phyloP scores from a whole-genome alignment of 2,888 invertebrate species.

The Melanostoma mellinum region DNA sequence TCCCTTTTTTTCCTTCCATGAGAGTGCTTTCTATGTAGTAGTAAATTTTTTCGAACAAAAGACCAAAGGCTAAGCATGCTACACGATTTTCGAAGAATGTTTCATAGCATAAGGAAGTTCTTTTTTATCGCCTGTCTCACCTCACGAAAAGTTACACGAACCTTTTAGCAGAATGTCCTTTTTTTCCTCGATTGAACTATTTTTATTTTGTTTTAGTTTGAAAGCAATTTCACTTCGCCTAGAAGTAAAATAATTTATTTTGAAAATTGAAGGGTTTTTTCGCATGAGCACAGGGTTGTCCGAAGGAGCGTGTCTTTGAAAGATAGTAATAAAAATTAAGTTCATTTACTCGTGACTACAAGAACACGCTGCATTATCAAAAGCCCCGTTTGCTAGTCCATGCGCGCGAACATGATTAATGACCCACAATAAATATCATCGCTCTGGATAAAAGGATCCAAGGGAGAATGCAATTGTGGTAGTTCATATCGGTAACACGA shows the following conservation, averaged over 20 bases:
- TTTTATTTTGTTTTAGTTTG: no score
- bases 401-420: slow-evolving; percentile 50
- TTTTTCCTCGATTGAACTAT: no score
- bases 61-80: no score
- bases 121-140: no score
- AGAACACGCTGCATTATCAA: not conserved
- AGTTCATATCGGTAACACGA: slow-evolving; percentile 14
- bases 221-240: not conserved
- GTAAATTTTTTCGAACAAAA: no score
- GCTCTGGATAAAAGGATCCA: not conserved
- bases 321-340: slow-evolving; percentile 31
- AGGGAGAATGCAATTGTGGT: not conserved
- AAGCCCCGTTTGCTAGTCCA: slow-evolving; percentile 2
- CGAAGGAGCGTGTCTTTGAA: slow-evolving; percentile 5
- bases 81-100: no score
- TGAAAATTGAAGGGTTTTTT: not conserved
- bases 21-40: not conserved
- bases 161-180: no score
- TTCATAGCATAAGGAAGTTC: no score
- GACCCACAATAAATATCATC: slow-evolving; percentile 38
- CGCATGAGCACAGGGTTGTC: not conserved
- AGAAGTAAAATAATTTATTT: slow-evolving; percentile 1
- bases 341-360: slow-evolving; percentile 1
- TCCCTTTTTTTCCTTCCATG: not conserved
- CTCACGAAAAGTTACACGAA: no score